These are phyloP conservation scores for Pampus argenteus DNA, from an alignment of 2,797 vertebrate species.

Conservation along the genomic window DNA sequence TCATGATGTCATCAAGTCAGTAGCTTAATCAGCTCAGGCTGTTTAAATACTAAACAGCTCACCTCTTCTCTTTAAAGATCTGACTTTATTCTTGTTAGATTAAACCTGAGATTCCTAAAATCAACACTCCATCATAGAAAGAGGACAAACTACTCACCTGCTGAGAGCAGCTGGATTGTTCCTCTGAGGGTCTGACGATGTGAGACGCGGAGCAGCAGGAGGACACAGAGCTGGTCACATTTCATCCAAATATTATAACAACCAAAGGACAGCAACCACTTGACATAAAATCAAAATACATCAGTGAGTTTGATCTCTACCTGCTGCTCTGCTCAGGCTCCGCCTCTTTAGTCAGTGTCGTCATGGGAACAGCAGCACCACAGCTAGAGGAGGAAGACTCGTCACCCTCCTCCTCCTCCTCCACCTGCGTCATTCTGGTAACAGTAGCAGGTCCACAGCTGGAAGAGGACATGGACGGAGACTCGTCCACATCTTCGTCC, in stretches of 20 bases:
- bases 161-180: neutral
- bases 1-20: no score
- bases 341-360: neutral
- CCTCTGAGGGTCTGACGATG: neutral
- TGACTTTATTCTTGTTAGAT: no score
- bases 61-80: no score
- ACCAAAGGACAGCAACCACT: no score
- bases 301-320: conserved; percentile 18
- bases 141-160: conserved; percentile 40
- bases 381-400: conserved; percentile 14
- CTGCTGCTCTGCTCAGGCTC: conserved; percentile 39
- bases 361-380: conserved; percentile 13
- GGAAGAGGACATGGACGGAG: conserved; percentile 22
- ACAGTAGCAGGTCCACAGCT: neutral
- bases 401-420: rapidly evolving
- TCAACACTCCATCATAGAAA: no score
- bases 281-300: no score
- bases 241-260: no score
- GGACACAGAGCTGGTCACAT: no score
- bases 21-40: no score
- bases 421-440: neutral
- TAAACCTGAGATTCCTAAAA: no score
- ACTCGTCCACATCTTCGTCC: conserved; percentile 58
- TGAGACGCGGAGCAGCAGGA: neutral
- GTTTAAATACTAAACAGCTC: no score